Evolutionary conservation across 2,797 vertebrate genomes (phyloP), one percentile per base, ranked within the genome.

Genomic region (Hyperoplus immaculatus): DNA sequence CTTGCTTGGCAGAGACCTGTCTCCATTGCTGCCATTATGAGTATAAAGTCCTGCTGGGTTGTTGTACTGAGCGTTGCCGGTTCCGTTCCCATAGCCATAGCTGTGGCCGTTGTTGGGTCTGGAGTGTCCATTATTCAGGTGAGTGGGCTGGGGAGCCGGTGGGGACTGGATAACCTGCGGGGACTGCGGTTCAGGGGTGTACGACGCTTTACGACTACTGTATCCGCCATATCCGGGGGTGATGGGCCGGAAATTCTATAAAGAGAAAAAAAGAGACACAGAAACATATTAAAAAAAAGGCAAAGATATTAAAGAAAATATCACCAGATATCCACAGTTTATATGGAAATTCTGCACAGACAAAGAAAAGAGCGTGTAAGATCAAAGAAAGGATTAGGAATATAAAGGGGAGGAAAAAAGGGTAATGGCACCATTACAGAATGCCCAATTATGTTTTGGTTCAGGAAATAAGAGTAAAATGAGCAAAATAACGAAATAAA

Each of bases 191-290:
- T 95, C 95, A 0, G 94, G 59, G 10, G 91, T 89, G 8, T 92
- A 95, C 1, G 94, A 67, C 0, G 92, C 68, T 78, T 96, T 95
- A 77, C 95, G 95, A 47, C 55, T 62, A 47, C 55, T 62, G 78
- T 83, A 92, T 39, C 88, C 42, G 88, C 85, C 92, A 65, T 91
- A 95, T 63, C 89, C 91, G 13, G 93, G 95, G 82, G 91, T 95
- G 77, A 96, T 94, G 46, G 96, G 95, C 14, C 94, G 95, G 50
- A 97, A 96, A 72, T 96, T 97, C 98, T 99, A 76, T 81, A 74
- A 88, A 69, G 11, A 53, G 11, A 77, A 75, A 13, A 14, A 60
- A 68, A 1, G 47, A 5, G 15, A 39, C 58, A 68, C 2, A 66
- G 12, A 58, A 4, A 7, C 3, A 18, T 60, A 68, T 3, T 4